Conservation (phyloP, 2,888 invertebrate species). For the Metopia argyrocephala region DNA sequence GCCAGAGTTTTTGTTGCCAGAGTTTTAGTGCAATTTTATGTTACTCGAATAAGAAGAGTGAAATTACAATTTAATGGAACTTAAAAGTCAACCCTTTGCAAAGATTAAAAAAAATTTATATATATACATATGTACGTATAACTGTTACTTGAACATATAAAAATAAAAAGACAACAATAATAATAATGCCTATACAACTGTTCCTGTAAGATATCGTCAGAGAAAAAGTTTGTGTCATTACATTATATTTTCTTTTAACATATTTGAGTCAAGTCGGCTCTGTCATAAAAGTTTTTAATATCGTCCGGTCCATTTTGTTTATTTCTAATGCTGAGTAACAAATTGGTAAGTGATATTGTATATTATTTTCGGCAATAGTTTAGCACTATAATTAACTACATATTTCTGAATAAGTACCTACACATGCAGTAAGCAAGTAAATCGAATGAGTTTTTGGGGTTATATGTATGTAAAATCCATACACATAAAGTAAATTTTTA, state of each 20-base stretch:
- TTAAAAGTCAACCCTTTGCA: not conserved
- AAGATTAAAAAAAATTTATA: not conserved
- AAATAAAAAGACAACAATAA: not conserved
- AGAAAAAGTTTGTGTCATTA: not conserved
- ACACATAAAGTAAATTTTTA: no score
- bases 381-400: no score
- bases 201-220: not conserved
- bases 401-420: no score
- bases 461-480: no score
- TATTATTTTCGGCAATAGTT: no score
- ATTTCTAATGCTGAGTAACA: no score
- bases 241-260: not conserved
- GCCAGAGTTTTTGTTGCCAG: not conserved
- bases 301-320: no score
- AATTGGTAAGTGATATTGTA: not conserved
- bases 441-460: no score
- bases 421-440: no score
- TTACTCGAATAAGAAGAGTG: slow-evolving; percentile 7
- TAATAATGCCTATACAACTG: not conserved
- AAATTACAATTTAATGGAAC: slow-evolving; percentile 12
- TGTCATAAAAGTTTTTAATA: not conserved
- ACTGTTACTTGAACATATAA: not conserved
- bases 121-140: no score
- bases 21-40: not conserved
- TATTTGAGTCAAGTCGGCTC: not conserved